phyloP scores from a whole-genome alignment of 1,140 invertebrate genomes.

The Orchestia grillus region DNA sequence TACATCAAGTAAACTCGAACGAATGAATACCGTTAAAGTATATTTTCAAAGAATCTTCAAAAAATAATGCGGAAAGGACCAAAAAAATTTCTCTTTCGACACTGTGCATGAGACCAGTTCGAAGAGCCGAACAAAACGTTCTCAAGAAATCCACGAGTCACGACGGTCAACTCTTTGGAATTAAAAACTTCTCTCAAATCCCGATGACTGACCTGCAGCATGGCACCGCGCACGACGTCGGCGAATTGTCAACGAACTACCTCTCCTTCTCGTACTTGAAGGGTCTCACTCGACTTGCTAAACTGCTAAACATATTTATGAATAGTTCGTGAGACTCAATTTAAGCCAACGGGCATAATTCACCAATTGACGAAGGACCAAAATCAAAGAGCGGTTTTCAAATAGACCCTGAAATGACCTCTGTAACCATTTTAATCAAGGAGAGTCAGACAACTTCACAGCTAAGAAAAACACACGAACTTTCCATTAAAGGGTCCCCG shows the following conservation, averaged over 20 bases:
- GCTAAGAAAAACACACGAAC: too few relatives aligned
- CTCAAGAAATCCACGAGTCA: neutral
- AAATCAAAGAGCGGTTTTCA: neutral
- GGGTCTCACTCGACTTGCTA: too few relatives aligned
- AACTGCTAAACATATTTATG: neutral
- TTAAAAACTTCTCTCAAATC: neutral
- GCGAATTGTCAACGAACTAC: neutral
- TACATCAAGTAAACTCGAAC: neutral
- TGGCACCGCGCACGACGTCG: too few relatives aligned
- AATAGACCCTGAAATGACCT: neutral
- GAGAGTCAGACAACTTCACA: too few relatives aligned
- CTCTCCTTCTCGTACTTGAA: too few relatives aligned
- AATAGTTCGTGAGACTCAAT: neutral
- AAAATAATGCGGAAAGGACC: neutral
- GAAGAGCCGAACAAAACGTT: neutral
- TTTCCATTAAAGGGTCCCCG: too few relatives aligned
- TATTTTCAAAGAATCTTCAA: neutral
- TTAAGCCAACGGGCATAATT: neutral
- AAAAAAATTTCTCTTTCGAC: neutral
- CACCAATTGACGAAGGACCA: neutral
- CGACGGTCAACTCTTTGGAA: neutral
- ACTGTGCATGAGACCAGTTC: neutral
- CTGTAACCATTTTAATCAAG: too few relatives aligned
- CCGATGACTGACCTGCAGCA: neutral
- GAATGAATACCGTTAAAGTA: neutral